phyloP scores from a whole-genome alignment of 2,113 vertebrate species.

The Caloenas nicobarica region DNA sequence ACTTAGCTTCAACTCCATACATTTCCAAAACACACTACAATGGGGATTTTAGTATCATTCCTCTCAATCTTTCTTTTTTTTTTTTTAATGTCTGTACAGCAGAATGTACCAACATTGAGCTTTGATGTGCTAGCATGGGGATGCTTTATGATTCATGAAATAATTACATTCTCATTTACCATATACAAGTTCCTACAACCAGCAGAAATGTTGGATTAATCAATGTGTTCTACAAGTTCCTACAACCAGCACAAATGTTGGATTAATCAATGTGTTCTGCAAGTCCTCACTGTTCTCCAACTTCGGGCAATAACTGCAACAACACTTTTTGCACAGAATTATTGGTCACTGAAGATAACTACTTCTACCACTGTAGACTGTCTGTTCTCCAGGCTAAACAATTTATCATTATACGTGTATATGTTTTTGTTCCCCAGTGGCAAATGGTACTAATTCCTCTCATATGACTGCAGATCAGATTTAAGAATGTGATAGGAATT shows the following conservation, averaged over 20 bases:
- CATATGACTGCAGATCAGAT: background rate
- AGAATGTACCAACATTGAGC: background rate
- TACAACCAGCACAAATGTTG: background rate
- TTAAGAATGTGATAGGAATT: background rate
- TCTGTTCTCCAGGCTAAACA: background rate
- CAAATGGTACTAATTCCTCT: background rate
- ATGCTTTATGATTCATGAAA: slow-evolving; percentile 5
- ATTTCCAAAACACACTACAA: background rate
- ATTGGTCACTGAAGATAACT: background rate
- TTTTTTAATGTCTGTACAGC: background rate
- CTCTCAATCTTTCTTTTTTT: background rate
- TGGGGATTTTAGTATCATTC: background rate
- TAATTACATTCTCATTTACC: background rate
- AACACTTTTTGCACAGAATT: background rate
- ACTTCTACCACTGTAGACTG: background rate
- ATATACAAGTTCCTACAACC: background rate
- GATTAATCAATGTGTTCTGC: slow-evolving; percentile 8
- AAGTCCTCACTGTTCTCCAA: background rate
- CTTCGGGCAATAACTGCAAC: background rate
- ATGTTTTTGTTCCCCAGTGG: background rate
- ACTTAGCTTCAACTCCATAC: background rate
- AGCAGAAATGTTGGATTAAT: background rate
- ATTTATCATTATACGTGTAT: background rate
- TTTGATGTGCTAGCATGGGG: background rate
- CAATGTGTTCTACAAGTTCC: background rate